phyloP scores from a whole-genome alignment of 2,113 vertebrate genomes.

The Centropristis striata region DNA sequence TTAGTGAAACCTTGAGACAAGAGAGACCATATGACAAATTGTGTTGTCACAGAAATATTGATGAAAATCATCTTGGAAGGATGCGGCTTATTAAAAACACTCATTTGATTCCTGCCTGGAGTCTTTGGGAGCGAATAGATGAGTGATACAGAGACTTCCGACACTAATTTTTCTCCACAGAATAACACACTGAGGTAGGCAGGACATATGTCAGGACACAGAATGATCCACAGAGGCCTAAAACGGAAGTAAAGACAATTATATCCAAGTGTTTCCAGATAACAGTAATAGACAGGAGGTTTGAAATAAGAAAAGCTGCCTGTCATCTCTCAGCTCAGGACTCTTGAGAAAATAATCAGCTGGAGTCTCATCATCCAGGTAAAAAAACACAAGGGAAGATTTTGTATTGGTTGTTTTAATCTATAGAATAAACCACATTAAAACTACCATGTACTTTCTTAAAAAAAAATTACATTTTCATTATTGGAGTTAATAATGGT shows the following conservation, averaged over 20 bases:
- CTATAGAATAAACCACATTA: background rate
- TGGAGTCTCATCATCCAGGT: background rate
- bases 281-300: background rate
- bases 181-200: background rate
- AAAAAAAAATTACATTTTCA: background rate
- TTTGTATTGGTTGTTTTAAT: background rate
- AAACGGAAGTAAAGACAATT: background rate
- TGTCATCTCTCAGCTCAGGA: slow-evolving; percentile 6
- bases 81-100: slow-evolving; percentile 54
- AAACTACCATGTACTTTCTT: too few relatives aligned
- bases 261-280: slow-evolving; percentile 18
- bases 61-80: slow-evolving; percentile 40
- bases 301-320: background rate
- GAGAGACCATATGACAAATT: slow-evolving; percentile 23
- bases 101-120: slow-evolving; percentile 38
- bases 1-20: slow-evolving; percentile 4
- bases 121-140: slow-evolving; percentile 26
- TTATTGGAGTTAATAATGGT: background rate
- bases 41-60: slow-evolving; percentile 32
- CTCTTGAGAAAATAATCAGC: background rate
- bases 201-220: background rate
- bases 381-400: background rate
- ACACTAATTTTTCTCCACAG: slow-evolving; percentile 19
- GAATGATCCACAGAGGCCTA: background rate
- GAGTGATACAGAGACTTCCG: slow-evolving; percentile 5